Evolutionary conservation across 2,797 vertebrate genomes (phyloP).

Genomic region (Enteromius thamalakanensis): DNA sequence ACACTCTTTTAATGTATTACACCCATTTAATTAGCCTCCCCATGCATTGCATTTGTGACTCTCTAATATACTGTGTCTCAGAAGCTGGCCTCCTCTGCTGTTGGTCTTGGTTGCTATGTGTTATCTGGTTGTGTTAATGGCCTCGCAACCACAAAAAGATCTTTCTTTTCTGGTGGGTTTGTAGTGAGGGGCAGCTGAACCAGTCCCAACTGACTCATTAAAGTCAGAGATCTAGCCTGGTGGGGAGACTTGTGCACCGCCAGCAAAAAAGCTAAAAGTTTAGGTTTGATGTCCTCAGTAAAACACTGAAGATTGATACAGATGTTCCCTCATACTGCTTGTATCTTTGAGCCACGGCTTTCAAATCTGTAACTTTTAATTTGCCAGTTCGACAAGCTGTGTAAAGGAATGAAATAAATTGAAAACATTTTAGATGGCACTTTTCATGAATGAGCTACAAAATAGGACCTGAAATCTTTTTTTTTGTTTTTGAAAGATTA

Average conservation of each 20-base stretch:
- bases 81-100: constrained; percentile 34
- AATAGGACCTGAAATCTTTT: not conserved
- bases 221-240: constrained; percentile 60
- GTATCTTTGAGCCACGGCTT: constrained; percentile 3
- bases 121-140: constrained; percentile 69
- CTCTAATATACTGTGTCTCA: constrained; percentile 14
- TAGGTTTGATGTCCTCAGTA: constrained; percentile 65
- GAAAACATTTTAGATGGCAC: not conserved
- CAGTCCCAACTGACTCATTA: constrained; percentile 75
- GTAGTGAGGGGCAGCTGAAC: constrained; percentile 69
- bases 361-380: constrained; percentile 12
- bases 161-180: constrained; percentile 67
- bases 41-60: not conserved
- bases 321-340: constrained; percentile 42
- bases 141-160: constrained; percentile 59
- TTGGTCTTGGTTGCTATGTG: constrained; percentile 61
- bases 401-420: not conserved
- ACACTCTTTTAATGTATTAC: constrained; percentile 2
- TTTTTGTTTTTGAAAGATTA: not conserved
- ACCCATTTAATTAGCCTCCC: not conserved
- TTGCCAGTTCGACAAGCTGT: not conserved
- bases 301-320: constrained; percentile 53
- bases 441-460: not conserved
- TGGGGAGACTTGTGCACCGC: constrained; percentile 62
- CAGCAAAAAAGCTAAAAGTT: constrained; percentile 64